These are phyloP conservation scores for Zoanthus solanderi DNA, from an alignment of 92 coral and sea anemone genomes.

Conservation along the genomic window DNA sequence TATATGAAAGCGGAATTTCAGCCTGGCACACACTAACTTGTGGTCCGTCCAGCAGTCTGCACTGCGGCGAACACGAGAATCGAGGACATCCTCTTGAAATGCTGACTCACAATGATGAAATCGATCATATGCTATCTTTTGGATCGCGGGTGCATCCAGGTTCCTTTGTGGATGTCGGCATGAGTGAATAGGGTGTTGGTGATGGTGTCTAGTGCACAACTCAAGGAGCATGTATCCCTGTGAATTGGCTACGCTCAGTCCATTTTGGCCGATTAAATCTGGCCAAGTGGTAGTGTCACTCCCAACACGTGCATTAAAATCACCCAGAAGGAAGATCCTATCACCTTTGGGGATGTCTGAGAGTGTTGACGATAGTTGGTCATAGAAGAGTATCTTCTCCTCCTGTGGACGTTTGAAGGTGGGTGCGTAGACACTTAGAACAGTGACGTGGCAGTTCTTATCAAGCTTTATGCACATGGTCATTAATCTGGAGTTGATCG, in stretches of 20 bases:
- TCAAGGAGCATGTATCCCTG: background rate
- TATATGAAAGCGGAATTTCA: no score
- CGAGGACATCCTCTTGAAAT: background rate
- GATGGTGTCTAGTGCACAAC: background rate
- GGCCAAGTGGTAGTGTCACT: background rate
- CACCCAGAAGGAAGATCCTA: background rate
- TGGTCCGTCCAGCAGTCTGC: background rate
- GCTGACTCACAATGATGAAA: background rate
- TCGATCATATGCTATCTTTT: background rate
- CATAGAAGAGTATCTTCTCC: background rate
- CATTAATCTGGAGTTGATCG: constrained; percentile 7
- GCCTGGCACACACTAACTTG: background rate
- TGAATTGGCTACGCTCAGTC: background rate
- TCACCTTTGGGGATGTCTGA: background rate
- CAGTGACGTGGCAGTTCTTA: background rate
- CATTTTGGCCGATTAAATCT: background rate
- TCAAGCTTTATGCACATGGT: background rate
- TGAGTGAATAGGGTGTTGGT: background rate
- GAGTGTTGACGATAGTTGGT: background rate
- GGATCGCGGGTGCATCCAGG: background rate
- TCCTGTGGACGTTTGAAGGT: background rate
- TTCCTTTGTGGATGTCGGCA: background rate
- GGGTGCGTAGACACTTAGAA: background rate
- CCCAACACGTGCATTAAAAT: background rate
- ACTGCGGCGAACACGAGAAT: background rate